These are phyloP conservation scores for Percopsis omiscomaycus DNA, from an alignment of 2,797 vertebrate species.

Conservation along the genomic window DNA sequence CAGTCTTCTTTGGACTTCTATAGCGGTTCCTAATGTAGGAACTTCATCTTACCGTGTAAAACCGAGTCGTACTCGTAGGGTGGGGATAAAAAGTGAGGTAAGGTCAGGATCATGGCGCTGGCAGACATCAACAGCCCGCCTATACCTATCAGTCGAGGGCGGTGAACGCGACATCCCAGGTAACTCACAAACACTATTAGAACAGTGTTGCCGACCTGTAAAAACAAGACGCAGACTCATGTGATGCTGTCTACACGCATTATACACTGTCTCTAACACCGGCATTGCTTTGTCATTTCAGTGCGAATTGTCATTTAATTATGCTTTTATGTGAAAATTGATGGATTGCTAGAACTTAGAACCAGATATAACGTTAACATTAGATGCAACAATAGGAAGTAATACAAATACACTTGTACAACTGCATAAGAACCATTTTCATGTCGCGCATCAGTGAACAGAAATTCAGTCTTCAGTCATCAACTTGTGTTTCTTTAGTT, in stretches of 20 bases:
- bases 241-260: neutral
- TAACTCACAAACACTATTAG: conserved; percentile 97
- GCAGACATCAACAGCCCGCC: conserved; percentile 89
- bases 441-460: neutral
- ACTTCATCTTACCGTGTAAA: conserved; percentile 74
- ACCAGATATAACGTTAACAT: no score
- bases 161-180: conserved; percentile 90
- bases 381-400: no score
- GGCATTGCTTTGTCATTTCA: neutral
- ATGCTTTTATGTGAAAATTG: no score
- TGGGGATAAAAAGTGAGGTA: conserved; percentile 91
- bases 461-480: no score
- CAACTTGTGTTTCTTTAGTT: conserved; percentile 8
- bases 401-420: no score
- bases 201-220: conserved; percentile 87
- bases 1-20: neutral
- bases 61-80: conserved; percentile 77
- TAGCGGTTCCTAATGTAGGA: neutral
- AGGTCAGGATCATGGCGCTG: conserved; percentile 87
- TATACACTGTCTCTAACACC: neutral
- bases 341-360: no score
- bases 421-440: neutral
- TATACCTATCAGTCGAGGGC: conserved; percentile 86
- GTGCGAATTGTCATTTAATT: neutral
- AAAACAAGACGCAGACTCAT: conserved; percentile 17